These are phyloP conservation scores for Sula dactylatra DNA, from an alignment of 2,113 vertebrate species.

Conservation along the genomic window DNA sequence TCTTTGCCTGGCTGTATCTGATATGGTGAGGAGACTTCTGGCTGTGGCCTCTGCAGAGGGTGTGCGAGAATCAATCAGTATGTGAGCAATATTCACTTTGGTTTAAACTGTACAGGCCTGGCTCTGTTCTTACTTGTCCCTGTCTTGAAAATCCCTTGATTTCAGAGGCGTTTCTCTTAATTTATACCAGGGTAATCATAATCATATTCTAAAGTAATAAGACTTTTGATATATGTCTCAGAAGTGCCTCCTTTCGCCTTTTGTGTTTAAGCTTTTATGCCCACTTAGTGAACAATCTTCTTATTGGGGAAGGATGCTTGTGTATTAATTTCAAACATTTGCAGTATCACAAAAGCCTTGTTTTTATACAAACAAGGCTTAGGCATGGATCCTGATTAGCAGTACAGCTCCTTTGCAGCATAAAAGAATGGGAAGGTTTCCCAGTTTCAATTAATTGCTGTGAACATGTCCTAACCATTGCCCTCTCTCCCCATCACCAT, in stretches of 20 bases:
- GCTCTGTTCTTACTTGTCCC: neutral
- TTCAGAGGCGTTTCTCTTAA: conserved; percentile 44
- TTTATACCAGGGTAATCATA: conserved; percentile 51
- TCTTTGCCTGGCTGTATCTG: neutral
- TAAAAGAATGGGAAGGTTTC: neutral
- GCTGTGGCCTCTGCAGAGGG: neutral
- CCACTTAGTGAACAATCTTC: conserved; percentile 14
- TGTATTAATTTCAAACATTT: neutral
- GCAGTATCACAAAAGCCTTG: neutral
- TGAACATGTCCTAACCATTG: neutral
- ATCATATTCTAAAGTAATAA: conserved; percentile 35
- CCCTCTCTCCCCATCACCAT: neutral
- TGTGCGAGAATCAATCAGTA: neutral
- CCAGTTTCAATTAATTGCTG: neutral
- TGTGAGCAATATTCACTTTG: neutral
- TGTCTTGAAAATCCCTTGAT: conserved; percentile 13
- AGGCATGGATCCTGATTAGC: neutral
- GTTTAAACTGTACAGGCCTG: neutral
- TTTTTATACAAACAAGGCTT: neutral
- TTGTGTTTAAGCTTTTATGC: conserved; percentile 35
- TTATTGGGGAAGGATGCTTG: neutral
- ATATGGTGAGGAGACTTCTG: neutral
- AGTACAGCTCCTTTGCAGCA: neutral
- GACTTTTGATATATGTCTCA: conserved; percentile 30
- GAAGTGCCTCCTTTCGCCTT: conserved; percentile 25